Evolutionary conservation across 2,113 vertebrate genomes (phyloP).

Genomic region (Brachyistius frenatus): DNA sequence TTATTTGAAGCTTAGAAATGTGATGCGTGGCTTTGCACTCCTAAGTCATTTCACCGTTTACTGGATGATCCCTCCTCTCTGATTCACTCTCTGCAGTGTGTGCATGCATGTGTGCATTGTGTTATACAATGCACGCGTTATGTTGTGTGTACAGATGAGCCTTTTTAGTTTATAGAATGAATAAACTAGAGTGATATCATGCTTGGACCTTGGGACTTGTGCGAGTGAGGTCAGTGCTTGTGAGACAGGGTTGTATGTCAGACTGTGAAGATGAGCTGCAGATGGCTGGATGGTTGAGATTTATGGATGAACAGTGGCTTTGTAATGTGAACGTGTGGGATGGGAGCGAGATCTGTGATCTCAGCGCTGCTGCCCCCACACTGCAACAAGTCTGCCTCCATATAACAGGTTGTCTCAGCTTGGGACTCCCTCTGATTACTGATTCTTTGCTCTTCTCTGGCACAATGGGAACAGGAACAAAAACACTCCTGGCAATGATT

Average conservation of each 20-base stretch:
- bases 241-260: conserved; percentile 57
- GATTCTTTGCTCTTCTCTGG: conserved; percentile 26
- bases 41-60: conserved; percentile 37
- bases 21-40: conserved; percentile 18
- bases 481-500: conserved; percentile 56
- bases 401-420: conserved; percentile 34
- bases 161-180: conserved; percentile 30
- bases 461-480: conserved; percentile 27
- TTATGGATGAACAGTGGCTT: conserved; percentile 76
- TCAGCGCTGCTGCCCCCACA: conserved; percentile 41
- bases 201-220: conserved; percentile 8
- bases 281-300: conserved; percentile 72
- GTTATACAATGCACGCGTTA: neutral
- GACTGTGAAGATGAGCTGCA: conserved; percentile 78
- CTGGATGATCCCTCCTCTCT: neutral
- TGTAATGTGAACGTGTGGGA: conserved; percentile 69
- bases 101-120: conserved; percentile 1
- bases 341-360: conserved; percentile 53
- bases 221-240: conserved; percentile 61
- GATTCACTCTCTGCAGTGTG: neutral
- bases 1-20: conserved; percentile 30
- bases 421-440: conserved; percentile 42
- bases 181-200: conserved; percentile 44
- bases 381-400: conserved; percentile 17
- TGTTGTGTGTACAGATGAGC: conserved; percentile 17